Evolutionary conservation across 2,113 vertebrate species (phyloP).

Genomic region (Dascyllus trimaculatus): DNA sequence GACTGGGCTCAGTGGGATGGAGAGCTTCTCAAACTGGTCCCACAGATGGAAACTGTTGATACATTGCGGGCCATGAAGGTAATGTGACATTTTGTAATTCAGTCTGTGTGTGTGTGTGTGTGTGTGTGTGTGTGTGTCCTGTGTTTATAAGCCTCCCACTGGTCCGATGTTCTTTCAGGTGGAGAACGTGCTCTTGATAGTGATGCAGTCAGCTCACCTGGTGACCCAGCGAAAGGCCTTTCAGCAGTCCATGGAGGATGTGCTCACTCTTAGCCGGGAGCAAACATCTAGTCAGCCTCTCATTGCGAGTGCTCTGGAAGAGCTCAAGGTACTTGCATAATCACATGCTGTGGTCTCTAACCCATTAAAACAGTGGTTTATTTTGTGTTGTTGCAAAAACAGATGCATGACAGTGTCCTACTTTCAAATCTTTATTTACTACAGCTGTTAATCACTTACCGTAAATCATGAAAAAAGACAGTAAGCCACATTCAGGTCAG

Average conservation of each 20-base stretch:
- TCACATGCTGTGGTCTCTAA: not conserved
- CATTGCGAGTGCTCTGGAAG: conserved; percentile 92
- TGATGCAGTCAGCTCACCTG: conserved; percentile 94
- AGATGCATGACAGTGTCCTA: conserved; percentile 35
- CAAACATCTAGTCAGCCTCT: conserved; percentile 97
- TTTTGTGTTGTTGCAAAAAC: conserved; percentile 8
- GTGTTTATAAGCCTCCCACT: not conserved
- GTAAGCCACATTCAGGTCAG: not conserved
- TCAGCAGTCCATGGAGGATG: conserved; percentile 92
- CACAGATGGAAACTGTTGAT: conserved; percentile 93
- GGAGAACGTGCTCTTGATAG: conserved; percentile 93
- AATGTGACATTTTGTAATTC: not conserved
- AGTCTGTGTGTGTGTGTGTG: not conserved
- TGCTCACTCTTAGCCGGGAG: conserved; percentile 90
- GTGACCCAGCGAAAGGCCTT: conserved; percentile 93
- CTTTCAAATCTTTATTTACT: conserved; percentile 34
- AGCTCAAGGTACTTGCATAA: conserved; percentile 90
- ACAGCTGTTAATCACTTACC: not conserved
- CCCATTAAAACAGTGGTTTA: not conserved
- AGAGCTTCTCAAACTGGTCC: conserved; percentile 89
- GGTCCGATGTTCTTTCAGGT: conserved; percentile 83
- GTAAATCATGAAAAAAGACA: not conserved
- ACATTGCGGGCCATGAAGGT: conserved; percentile 95
- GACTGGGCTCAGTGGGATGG: conserved; percentile 90
- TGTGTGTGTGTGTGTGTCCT: not conserved